Evolutionary conservation across 2,888 invertebrate species (phyloP).

Genomic region (Ceramica pisi): DNA sequence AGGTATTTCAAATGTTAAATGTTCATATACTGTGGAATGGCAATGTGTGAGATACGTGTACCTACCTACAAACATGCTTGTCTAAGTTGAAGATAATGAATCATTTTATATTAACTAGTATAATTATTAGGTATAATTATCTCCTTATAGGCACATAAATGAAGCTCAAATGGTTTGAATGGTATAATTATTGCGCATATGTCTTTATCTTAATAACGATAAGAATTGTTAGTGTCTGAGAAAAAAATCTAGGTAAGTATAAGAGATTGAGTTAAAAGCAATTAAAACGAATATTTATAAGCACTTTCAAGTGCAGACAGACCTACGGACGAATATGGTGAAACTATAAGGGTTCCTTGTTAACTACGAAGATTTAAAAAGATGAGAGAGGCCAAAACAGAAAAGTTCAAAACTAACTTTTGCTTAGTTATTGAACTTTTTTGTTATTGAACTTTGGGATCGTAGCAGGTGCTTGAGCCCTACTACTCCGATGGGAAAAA

Average conservation of each 20-base stretch:
- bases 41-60: constrained; percentile 17
- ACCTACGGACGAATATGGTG: too few relatives aligned
- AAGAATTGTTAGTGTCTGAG: constrained; percentile 19
- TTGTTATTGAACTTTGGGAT: too few relatives aligned
- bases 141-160: constrained; percentile 46
- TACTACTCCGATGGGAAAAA: too few relatives aligned
- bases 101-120: constrained; percentile 42
- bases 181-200: constrained; percentile 51
- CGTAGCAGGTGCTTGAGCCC: too few relatives aligned
- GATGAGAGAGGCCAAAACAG: too few relatives aligned
- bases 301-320: not conserved
- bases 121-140: constrained; percentile 53
- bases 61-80: constrained; percentile 14
- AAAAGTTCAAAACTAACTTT: too few relatives aligned
- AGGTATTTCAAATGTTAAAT: constrained; percentile 43
- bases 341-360: too few relatives aligned
- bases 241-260: constrained; percentile 25
- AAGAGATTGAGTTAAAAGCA: not conserved
- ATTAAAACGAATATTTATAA: not conserved
- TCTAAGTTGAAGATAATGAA: constrained; percentile 42
- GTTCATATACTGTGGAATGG: constrained; percentile 17
- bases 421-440: too few relatives aligned
- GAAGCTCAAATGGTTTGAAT: constrained; percentile 37
- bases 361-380: too few relatives aligned
- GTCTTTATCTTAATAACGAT: constrained; percentile 41